Base-by-base conservation (phyloP, 2,888 invertebrate genomes). In the Piscicola geometra region DNA sequence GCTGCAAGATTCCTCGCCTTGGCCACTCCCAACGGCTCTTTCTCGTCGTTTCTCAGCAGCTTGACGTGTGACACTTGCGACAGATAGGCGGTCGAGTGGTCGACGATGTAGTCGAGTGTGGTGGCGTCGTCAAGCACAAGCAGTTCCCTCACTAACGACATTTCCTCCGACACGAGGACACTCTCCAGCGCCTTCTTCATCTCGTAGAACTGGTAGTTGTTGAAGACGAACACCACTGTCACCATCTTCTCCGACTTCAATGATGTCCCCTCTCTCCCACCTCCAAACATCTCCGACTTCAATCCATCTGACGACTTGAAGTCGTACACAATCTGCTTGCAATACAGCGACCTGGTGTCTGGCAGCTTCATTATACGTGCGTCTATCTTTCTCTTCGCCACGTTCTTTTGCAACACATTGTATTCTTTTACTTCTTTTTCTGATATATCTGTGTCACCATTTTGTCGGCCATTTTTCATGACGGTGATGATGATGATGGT, bases 71-170 rank as follows among this genome's bases (percentile, higher is more conserved):
- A 72, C 0, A 80, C 60, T 9, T 69, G 71, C 9, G 69, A 36
- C 35, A 79, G 75, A 52, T 71, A 80, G 18, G 18, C 25, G 15
- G 50, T 60, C 21, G 78, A 67, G 12, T 79, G 78, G 21, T 79
- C 71, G 15, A 71, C 52, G 41, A 80, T 78, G 72, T 80, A 76
- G 67, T 78, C 76, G 41, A 80, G 71, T 2, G 79, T 76, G 1
- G 79, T 77, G 9, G 79, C 80, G 71, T 81, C 80, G 71, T 80
- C 80, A 18, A 80, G 72, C 1, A 80, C 52, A 41, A 80, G 66
- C 33, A 80, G 78, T 71, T 80, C 80, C n/a, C 67, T 35, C 21
- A 80, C 71, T 28, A 77, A 35, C 0, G 68, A 41, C 25, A 52
- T 35, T 21, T 41, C 41, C 21, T 76, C 78, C 69, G 76, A 32